Percentiles rank a stretch among this genome's conserved stretches.
phyloP scores from a whole-genome alignment of 64 coral and sea anemone genomes.

The Pocillopora verrucosa region DNA sequence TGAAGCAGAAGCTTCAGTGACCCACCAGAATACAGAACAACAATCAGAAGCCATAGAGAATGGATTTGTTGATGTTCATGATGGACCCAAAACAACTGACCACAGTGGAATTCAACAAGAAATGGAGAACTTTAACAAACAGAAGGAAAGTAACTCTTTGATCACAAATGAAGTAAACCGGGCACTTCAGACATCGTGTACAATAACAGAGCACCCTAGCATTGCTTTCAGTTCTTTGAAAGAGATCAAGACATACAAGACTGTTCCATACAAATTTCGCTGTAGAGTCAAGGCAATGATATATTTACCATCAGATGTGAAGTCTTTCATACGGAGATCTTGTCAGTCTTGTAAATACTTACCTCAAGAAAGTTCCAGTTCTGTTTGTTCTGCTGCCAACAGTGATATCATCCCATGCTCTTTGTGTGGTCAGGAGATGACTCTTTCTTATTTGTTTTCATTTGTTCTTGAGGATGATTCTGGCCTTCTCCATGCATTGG shows the following conservation, averaged over 20 bases:
- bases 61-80: neutral
- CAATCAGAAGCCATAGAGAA: neutral
- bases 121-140: neutral
- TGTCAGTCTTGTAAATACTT: conserved; percentile 54
- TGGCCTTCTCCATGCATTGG: conserved; percentile 68
- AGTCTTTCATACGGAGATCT: conserved; percentile 51
- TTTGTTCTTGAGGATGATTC: conserved; percentile 74
- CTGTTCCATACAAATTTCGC: conserved; percentile 75
- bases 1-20: neutral
- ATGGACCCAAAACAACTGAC: neutral
- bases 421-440: conserved; percentile 31
- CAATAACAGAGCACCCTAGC: conserved; percentile 62
- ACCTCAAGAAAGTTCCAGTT: neutral
- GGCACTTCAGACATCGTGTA: conserved; percentile 67
- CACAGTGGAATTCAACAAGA: neutral
- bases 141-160: neutral
- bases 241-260: conserved; percentile 47
- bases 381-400: neutral
- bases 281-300: conserved; percentile 63
- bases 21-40: neutral
- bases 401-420: neutral
- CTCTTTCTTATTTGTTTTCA: conserved; percentile 68
- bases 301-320: conserved; percentile 53
- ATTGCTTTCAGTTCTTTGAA: conserved; percentile 61
- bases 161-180: conserved; percentile 19